phyloP scores from a whole-genome alignment of 2,888 invertebrate species.

The Zonitis immaculata region DNA sequence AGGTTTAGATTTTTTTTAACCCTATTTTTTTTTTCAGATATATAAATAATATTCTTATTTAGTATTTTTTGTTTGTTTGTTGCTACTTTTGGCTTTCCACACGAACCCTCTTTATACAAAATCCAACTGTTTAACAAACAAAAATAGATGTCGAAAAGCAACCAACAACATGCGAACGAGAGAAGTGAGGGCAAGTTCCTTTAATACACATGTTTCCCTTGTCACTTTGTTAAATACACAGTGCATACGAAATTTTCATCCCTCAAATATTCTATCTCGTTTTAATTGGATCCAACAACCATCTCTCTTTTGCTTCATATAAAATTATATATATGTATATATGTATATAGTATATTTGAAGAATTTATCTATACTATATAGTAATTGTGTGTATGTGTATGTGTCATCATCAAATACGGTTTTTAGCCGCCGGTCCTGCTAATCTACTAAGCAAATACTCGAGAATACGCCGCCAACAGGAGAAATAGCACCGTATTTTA shows the following conservation, averaged over 20 bases:
- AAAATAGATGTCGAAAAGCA: constrained; percentile 5
- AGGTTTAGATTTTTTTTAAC: background rate
- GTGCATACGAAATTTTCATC: constrained; percentile 52
- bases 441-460: constrained; percentile 48
- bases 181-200: constrained; percentile 28
- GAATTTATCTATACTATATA: constrained; percentile 7
- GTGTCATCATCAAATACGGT: constrained; percentile 42
- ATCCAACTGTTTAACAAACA: background rate
- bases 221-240: constrained; percentile 51
- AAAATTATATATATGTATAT: background rate
- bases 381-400: constrained; percentile 14
- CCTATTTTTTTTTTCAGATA: background rate
- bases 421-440: constrained; percentile 42
- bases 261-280: background rate
- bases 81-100: too few relatives aligned
- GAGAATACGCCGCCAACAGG: constrained; percentile 15
- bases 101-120: too few relatives aligned
- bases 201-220: constrained; percentile 39
- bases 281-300: background rate
- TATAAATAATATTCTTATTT: background rate
- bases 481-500: constrained; percentile 23
- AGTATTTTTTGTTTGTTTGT: background rate
- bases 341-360: background rate
- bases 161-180: background rate
- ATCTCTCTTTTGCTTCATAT: background rate